Evolutionary conservation across 2,888 invertebrate species (phyloP).

Genomic region (Eledona agricola): DNA sequence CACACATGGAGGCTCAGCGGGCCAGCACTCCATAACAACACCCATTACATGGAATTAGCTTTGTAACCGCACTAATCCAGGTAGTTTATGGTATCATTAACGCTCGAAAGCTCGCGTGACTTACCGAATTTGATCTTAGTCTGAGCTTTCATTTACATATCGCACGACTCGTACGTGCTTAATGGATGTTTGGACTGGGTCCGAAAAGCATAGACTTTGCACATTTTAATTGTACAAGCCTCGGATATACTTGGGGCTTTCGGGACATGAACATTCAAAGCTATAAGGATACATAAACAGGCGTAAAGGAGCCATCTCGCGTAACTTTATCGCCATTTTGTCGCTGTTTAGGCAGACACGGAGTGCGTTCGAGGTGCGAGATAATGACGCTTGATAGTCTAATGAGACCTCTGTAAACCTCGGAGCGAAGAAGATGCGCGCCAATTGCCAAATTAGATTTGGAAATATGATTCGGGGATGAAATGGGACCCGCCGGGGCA

Average conservation of each 20-base stretch:
- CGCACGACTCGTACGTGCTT: conserved; percentile 57
- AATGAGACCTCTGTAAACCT: conserved; percentile 50
- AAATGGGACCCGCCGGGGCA: conserved; percentile 37
- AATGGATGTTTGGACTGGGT: conserved; percentile 41
- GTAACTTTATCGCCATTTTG: conserved; percentile 62
- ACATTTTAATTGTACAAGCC: neutral
- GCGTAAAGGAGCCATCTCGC: conserved; percentile 62
- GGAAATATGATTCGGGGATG: conserved; percentile 52
- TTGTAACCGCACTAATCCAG: conserved; percentile 59
- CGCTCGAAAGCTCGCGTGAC: conserved; percentile 58
- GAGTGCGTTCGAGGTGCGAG: conserved; percentile 59
- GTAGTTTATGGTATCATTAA: conserved; percentile 59
- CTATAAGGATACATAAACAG: conserved; percentile 62
- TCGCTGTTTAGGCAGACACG: conserved; percentile 57
- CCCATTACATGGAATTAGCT: conserved; percentile 59
- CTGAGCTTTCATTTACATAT: conserved; percentile 57
- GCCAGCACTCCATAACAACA: conserved; percentile 56
- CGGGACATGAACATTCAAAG: conserved; percentile 58
- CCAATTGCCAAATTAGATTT: conserved; percentile 52
- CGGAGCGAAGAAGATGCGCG: conserved; percentile 43
- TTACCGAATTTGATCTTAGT: conserved; percentile 57
- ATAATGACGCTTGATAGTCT: conserved; percentile 61
- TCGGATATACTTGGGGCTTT: conserved; percentile 33
- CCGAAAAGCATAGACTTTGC: conserved; percentile 25
- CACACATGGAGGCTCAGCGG: conserved; percentile 50